These are phyloP conservation scores for Theocolax elegans DNA, from an alignment of 1,140 invertebrate species.

Conservation along the genomic window DNA sequence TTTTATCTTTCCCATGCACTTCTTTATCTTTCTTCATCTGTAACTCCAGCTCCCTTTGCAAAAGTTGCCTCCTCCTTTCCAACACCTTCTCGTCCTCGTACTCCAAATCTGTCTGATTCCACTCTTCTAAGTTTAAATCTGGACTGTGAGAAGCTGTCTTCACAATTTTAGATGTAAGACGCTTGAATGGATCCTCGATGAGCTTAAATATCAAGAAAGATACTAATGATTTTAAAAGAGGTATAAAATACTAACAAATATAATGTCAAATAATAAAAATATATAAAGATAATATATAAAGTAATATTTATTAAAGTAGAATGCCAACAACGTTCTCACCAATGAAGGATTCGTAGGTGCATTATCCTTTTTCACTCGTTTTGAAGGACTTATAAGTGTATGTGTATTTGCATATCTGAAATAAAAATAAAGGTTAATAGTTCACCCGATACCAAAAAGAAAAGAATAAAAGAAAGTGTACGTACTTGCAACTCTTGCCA, in stretches of 20 bases:
- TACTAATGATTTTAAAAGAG: neutral
- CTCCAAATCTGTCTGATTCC: slow-evolving; percentile 82
- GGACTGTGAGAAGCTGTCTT: slow-evolving; percentile 73
- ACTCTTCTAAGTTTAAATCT: slow-evolving; percentile 78
- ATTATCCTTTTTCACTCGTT: slow-evolving; percentile 77
- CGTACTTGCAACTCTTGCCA: slow-evolving; percentile 78
- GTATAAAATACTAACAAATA: neutral
- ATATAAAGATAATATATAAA: no score
- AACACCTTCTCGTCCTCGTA: slow-evolving; percentile 85
- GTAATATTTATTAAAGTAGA: no score
- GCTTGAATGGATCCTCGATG: slow-evolving; percentile 74
- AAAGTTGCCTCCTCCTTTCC: slow-evolving; percentile 78
- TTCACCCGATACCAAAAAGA: slow-evolving; percentile 10
- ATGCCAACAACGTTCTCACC: no score
- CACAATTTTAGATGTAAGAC: slow-evolving; percentile 74
- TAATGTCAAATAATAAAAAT: no score
- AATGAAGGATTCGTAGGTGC: slow-evolving; percentile 62
- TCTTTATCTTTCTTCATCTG: slow-evolving; percentile 79
- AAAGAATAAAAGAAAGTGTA: slow-evolving; percentile 31
- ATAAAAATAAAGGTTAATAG: neutral
- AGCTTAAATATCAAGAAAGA: slow-evolving; percentile 47
- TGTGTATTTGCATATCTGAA: slow-evolving; percentile 75
- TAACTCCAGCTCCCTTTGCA: slow-evolving; percentile 82
- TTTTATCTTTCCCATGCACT: slow-evolving; percentile 65
- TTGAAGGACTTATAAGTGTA: slow-evolving; percentile 79